Base-by-base conservation (phyloP, 2,113 vertebrate species). In the Stercorarius parasiticus region DNA sequence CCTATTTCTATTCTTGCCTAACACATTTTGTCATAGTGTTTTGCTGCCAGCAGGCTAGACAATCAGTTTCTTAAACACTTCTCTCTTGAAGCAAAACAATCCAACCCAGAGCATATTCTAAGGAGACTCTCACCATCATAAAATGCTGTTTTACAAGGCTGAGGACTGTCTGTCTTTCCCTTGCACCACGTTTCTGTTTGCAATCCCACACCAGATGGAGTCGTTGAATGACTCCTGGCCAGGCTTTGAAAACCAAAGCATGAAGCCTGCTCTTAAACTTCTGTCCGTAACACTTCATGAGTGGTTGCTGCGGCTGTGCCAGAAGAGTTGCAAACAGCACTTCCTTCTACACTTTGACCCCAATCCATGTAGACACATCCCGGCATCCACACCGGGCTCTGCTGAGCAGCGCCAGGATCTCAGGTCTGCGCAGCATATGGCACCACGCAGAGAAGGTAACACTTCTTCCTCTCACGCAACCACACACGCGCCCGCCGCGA, bases 141-240 rank as follows among this genome's bases (percentile, higher is more conserved):
- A 88, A 96, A 87, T 21, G 32, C 73, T 15, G 26, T 82, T 94
- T 97, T 96, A 91, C 70, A 96, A 95, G 90, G 76, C 59, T 45
- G 58, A 87, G 23, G 56, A 84, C 2, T 14, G 52, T 45, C 77
- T 86, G 83, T 34, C 91, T 89, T 87, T 93, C 53, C 65, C 62
- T 72, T 65, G 25, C 42, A 27, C 78, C 80, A 66, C 23, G 13
- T 52, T 82, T 95, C 95, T 96, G 77, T 89, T 90, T 80, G 91
- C 81, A 95, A 11, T 66, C 71, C 83, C 66, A 30, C 72, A 95
- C 78, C 96, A 95, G 86, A 94, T 95, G 77, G 78, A 86, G 78
- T 6, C 82, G 81, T 66, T 86, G 84, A 59, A 62, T 13, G 84
- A 85, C 47, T 89, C 74, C 66, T 45, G 58, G 50, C 61, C 89